Conservation (phyloP, 2,888 invertebrate genomes). For the Lomographa bimaculata region DNA sequence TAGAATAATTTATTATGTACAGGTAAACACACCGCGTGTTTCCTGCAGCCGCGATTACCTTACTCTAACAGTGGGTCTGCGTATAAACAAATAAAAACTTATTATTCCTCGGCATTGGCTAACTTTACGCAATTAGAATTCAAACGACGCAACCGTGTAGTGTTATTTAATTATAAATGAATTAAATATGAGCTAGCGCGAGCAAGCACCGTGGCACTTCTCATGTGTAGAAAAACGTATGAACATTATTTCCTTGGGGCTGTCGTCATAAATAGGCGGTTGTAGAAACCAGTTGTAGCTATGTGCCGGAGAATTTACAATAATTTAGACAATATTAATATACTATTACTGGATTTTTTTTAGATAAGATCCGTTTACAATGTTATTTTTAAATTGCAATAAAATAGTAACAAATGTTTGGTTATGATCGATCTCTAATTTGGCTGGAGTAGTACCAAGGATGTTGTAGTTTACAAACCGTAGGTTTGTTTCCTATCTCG, state of each 20-base stretch:
- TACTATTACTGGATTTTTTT: no score
- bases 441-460: no score
- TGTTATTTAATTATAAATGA: constrained; percentile 24
- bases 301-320: constrained; percentile 6
- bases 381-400: no score
- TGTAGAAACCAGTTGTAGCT: background rate
- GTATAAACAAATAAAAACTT: background rate
- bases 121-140: constrained; percentile 17
- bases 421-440: no score
- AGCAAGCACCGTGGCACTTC: constrained; percentile 9
- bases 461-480: no score
- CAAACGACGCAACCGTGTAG: constrained; percentile 14
- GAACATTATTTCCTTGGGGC: constrained; percentile 2
- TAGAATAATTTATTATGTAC: no score
- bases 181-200: constrained; percentile 12
- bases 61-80: no score
- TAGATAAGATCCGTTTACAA: no score
- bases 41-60: no score
- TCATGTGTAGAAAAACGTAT: background rate
- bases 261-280: constrained; percentile 7
- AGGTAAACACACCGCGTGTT: no score
- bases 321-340: constrained; percentile 4
- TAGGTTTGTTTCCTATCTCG: no score
- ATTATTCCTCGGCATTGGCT: constrained; percentile 6
- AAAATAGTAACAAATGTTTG: no score